A percentile compares a stretch with the other conserved stretches of the same genome.
Conservation (phyloP, 2,797 vertebrate genomes). For the Argentina silus region DNA sequence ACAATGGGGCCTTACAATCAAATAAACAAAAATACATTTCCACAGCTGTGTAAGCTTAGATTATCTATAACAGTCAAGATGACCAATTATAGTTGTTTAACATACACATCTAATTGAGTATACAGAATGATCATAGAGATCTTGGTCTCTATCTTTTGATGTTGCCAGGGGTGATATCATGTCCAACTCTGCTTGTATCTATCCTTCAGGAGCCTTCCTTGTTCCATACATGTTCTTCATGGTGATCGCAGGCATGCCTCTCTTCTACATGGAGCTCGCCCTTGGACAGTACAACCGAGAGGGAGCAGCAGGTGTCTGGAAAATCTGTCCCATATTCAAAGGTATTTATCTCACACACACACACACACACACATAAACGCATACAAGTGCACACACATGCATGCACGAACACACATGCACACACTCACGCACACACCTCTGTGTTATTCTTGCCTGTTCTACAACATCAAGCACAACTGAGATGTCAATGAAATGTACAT, state of each 20-base stretch:
- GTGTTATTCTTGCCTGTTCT: too few species aligned
- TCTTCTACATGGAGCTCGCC: constrained; percentile 94
- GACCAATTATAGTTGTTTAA: constrained; percentile 75
- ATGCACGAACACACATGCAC: too few species aligned
- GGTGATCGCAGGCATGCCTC: constrained; percentile 91
- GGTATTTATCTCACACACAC: constrained; percentile 64
- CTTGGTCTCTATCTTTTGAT: constrained; percentile 30
- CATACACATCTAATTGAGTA: constrained; percentile 67
- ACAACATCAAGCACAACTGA: too few species aligned
- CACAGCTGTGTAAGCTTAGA: constrained; percentile 74
- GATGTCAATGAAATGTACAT: too few species aligned
- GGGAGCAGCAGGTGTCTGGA: constrained; percentile 91
- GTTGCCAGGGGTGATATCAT: constrained; percentile 29
- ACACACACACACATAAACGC: background rate
- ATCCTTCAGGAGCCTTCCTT: constrained; percentile 84
- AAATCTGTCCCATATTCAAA: constrained; percentile 93
- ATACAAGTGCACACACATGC: constrained; percentile 16
- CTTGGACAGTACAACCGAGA: constrained; percentile 90
- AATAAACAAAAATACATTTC: constrained; percentile 68
- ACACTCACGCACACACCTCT: background rate
- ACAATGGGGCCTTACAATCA: constrained; percentile 11
- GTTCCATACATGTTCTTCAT: constrained; percentile 92
- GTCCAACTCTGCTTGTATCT: background rate
- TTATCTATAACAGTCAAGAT: constrained; percentile 70
- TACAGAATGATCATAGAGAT: background rate